phyloP scores from a whole-genome alignment of 2,797 vertebrate species.

The Myotis daubentonii region DNA sequence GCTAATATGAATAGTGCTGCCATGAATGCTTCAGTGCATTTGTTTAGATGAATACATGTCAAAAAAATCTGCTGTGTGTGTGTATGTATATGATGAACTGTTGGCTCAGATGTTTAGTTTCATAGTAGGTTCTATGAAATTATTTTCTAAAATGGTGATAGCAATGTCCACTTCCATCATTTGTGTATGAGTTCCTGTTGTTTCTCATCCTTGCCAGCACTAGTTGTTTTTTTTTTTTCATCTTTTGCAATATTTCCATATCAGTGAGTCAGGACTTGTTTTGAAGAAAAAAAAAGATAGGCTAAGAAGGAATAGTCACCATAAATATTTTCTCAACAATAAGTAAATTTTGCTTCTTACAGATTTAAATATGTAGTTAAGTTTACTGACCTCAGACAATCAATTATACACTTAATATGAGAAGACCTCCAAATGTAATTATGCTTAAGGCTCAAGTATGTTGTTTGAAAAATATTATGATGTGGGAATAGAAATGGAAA shows the following conservation, averaged over 20 bases:
- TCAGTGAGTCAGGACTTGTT: not conserved
- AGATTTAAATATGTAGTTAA: not conserved
- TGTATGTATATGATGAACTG: not conserved
- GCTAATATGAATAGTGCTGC: not conserved
- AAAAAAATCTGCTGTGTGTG: not conserved
- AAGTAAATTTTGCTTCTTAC: not conserved
- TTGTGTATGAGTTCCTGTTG: not conserved
- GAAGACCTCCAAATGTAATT: not conserved
- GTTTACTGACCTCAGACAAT: not conserved
- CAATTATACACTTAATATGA: not conserved
- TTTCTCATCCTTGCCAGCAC: not conserved
- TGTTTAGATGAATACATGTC: not conserved
- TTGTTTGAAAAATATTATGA: not conserved
- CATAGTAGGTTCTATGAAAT: not conserved
- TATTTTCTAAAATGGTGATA: not conserved
- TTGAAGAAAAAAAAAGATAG: not conserved
- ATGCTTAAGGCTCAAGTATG: not conserved
- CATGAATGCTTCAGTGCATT: not conserved
- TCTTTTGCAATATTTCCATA: not conserved
- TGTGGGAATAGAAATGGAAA: not conserved
- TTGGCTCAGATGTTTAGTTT: slow-evolving; percentile 11
- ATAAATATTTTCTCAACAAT: slow-evolving; percentile 22
- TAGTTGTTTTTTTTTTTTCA: not conserved
- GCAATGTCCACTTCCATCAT: not conserved
- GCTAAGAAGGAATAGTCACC: not conserved